Evolutionary conservation across 2,888 invertebrate species (phyloP).

Genomic region (Eristalinus aeneus): DNA sequence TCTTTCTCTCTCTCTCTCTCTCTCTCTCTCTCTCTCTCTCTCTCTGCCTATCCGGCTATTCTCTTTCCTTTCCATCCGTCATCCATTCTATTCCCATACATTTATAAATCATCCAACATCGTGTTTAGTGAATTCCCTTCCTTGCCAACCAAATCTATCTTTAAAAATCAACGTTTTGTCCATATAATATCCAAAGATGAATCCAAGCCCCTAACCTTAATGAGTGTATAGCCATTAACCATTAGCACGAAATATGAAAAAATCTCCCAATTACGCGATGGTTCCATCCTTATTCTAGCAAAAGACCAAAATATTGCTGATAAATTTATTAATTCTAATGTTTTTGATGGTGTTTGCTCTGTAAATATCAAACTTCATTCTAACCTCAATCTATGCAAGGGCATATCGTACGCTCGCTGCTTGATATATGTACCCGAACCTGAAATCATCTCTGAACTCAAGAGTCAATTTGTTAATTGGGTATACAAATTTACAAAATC

Average conservation of each 20-base stretch:
- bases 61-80: neutral
- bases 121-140: slow-evolving; percentile 24
- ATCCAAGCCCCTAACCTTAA: slow-evolving; percentile 11
- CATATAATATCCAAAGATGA: slow-evolving; percentile 24
- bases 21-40: too few relatives aligned
- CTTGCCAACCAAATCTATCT: slow-evolving; percentile 28
- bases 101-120: neutral
- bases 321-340: slow-evolving; percentile 24
- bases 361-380: slow-evolving; percentile 29
- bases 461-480: slow-evolving; percentile 2
- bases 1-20: too few relatives aligned
- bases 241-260: slow-evolving; percentile 31
- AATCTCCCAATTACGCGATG: slow-evolving; percentile 14
- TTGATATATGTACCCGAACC: slow-evolving; percentile 4
- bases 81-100: neutral
- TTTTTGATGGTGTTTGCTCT: slow-evolving; percentile 17
- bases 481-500: slow-evolving; percentile 28
- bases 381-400: slow-evolving; percentile 26
- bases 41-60: too few relatives aligned
- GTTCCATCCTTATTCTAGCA: slow-evolving; percentile 17
- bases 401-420: slow-evolving; percentile 27
- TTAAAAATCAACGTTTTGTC: slow-evolving; percentile 39
- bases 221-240: slow-evolving; percentile 30
- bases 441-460: slow-evolving; percentile 33
- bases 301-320: slow-evolving; percentile 20